phyloP scores from a whole-genome alignment of 2,797 vertebrate species.

The Pterois miles region DNA sequence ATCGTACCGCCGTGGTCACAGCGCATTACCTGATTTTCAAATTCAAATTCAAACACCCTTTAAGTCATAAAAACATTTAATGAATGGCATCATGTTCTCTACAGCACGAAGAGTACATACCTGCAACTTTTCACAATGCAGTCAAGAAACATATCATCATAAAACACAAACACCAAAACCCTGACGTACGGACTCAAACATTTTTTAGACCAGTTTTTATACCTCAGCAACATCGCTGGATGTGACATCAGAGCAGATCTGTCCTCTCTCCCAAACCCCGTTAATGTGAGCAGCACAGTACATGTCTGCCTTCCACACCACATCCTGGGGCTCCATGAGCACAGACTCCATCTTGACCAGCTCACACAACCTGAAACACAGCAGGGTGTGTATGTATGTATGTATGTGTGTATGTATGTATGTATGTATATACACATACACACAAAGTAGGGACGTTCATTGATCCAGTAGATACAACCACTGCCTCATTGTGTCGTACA shows the following conservation, averaged over 20 bases:
- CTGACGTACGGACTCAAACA: not conserved
- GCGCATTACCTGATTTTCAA: conserved; percentile 89
- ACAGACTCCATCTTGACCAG: conserved; percentile 81
- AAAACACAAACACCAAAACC: not conserved
- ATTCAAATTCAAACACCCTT: not conserved
- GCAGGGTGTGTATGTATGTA: no score
- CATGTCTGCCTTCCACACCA: conserved; percentile 85
- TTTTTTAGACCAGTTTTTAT: conserved; percentile 8
- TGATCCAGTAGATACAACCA: no score
- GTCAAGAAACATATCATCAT: no score
- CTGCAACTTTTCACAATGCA: not conserved
- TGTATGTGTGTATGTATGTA: no score
- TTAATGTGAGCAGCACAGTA: conserved; percentile 85
- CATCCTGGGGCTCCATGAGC: conserved; percentile 65
- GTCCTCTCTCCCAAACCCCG: conserved; percentile 89
- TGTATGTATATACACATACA: no score
- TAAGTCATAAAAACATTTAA: not conserved
- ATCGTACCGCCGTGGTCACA: conserved; percentile 88
- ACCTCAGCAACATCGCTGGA: conserved; percentile 85
- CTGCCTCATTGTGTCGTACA: no score
- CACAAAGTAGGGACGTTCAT: no score
- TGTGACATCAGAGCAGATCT: conserved; percentile 75
- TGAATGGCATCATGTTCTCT: not conserved
- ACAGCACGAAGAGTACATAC: not conserved
- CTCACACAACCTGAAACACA: conserved; percentile 84